phyloP scores from a whole-genome alignment of 30 jellyfish, hydroid and myxozoan genomes.

The Phacellophora camtschatica region DNA sequence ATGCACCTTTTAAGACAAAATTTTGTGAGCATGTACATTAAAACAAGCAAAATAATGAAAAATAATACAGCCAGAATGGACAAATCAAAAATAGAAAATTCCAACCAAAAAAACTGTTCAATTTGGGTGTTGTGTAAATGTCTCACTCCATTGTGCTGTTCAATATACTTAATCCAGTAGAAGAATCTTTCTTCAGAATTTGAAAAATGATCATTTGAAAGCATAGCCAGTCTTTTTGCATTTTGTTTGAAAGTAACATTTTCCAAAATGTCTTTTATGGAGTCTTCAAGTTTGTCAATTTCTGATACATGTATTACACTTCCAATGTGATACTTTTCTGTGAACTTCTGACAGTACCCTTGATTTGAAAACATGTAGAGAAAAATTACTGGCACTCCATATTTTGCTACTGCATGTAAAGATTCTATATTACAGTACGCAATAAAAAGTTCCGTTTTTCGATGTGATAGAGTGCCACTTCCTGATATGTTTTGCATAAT shows the following conservation, averaged over 20 bases:
- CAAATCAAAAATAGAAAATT: neutral
- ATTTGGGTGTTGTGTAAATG: neutral
- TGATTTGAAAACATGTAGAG: slow-evolving; percentile 11
- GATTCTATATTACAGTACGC: slow-evolving; percentile 12
- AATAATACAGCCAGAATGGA: neutral
- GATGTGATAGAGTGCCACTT: slow-evolving; percentile 7
- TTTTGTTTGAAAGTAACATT: slow-evolving; percentile 1
- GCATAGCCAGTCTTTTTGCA: neutral
- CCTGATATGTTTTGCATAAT: neutral
- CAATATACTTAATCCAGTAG: slow-evolving; percentile 53
- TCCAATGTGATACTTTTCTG: slow-evolving; percentile 18
- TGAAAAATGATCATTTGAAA: neutral
- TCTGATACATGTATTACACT: neutral
- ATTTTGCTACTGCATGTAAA: slow-evolving; percentile 1
- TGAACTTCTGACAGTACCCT: slow-evolving; percentile 4
- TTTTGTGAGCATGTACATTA: too few species aligned
- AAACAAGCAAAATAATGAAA: neutral
- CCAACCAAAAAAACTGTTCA: slow-evolving; percentile 12
- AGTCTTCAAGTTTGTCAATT: neutral
- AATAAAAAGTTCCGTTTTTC: neutral
- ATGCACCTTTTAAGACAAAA: too few species aligned
- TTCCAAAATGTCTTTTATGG: neutral
- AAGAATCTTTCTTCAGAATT: slow-evolving; percentile 37
- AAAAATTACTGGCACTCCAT: slow-evolving; percentile 37
- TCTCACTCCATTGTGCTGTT: slow-evolving; percentile 10